Conservation (phyloP, 2,888 invertebrate genomes). For the Mylabris sibirica region DNA sequence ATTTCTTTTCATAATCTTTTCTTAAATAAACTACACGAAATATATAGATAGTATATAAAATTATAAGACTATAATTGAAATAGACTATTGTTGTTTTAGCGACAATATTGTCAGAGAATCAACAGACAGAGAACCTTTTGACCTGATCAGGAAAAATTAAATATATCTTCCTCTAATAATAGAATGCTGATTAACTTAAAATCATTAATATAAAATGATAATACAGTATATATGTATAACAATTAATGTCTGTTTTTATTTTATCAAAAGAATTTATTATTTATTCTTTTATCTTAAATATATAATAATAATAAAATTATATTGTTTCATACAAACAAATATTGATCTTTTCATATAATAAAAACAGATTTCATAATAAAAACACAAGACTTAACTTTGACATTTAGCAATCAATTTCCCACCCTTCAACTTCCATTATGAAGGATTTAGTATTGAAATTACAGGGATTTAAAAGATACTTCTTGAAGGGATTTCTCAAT, state of each 20-base stretch:
- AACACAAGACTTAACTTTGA: not conserved
- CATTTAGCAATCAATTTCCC: not conserved
- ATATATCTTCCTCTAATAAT: not conserved
- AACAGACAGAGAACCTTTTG: constrained; percentile 6
- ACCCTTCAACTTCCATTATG: not conserved
- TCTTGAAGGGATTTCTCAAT: not conserved
- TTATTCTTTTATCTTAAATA: too few species aligned
- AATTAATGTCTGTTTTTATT: not conserved
- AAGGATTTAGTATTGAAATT: not conserved
- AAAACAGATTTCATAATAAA: not conserved
- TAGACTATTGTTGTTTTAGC: not conserved
- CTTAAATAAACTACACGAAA: not conserved
- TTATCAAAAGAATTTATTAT: constrained; percentile 2
- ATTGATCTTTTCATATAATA: not conserved
- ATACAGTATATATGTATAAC: not conserved
- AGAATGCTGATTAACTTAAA: not conserved
- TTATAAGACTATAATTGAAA: not conserved
- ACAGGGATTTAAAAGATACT: not conserved
- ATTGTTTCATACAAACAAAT: not conserved
- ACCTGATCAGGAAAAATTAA: not conserved
- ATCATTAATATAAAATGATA: not conserved
- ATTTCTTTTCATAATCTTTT: not conserved
- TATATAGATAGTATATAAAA: not conserved
- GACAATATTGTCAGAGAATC: not conserved
- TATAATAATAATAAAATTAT: not conserved